Conservation (phyloP, 2,888 invertebrate species). For the Thymelicus lineola region DNA sequence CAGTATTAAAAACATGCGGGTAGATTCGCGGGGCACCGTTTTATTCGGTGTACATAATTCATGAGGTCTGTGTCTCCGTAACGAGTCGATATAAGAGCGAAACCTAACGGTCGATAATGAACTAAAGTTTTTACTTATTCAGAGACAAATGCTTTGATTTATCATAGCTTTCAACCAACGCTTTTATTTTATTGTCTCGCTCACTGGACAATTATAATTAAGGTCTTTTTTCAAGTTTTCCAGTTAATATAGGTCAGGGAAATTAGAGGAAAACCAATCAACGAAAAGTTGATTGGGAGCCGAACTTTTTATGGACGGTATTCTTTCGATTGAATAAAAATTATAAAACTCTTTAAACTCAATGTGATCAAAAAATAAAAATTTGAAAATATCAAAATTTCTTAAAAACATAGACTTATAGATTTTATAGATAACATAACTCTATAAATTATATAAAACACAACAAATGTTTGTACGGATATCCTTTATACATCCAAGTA, state of each 20-base stretch:
- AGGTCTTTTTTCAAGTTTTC: neutral
- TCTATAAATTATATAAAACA: too few species aligned
- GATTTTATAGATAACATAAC: too few species aligned
- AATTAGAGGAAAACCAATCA: slow-evolving; percentile 2
- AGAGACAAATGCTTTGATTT: slow-evolving; percentile 63
- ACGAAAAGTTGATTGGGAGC: neutral
- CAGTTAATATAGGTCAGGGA: neutral
- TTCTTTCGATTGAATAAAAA: too few species aligned
- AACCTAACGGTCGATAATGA: slow-evolving; percentile 75
- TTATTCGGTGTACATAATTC: slow-evolving; percentile 81
- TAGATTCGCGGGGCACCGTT: slow-evolving; percentile 68
- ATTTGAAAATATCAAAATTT: too few species aligned
- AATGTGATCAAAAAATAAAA: too few species aligned
- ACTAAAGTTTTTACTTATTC: slow-evolving; percentile 59
- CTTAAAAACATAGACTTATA: too few species aligned
- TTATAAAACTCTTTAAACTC: too few species aligned
- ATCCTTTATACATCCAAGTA: too few species aligned
- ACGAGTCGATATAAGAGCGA: slow-evolving; percentile 74
- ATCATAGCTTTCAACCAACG: slow-evolving; percentile 27
- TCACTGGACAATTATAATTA: slow-evolving; percentile 2
- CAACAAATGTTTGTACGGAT: too few species aligned
- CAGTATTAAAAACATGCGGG: slow-evolving; percentile 75
- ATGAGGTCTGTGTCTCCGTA: slow-evolving; percentile 75
- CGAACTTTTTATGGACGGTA: too few species aligned
- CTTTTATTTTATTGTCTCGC: slow-evolving; percentile 6